Base-by-base conservation (phyloP, 2,113 vertebrate genomes). In the Grammomys dolichurus region DNA sequence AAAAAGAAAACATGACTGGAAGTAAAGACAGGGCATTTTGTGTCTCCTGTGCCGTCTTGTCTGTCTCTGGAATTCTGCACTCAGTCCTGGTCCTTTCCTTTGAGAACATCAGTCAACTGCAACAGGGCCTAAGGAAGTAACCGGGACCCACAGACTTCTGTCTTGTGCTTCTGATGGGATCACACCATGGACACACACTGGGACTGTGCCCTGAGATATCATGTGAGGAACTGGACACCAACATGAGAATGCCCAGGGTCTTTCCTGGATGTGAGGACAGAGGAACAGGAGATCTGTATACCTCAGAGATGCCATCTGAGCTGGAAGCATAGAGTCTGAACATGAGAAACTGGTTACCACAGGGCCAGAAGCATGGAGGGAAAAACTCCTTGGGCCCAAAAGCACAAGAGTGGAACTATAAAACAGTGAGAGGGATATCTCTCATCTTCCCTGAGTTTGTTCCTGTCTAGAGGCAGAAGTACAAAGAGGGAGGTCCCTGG, bases 121-220 rank as follows among this genome's bases (percentile, higher is more conserved):
- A 93, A 33, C 9, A 1, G 14, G 54, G 12, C 54, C 84, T 46
- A 24, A 63, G 75, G 84, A 91, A 67, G 20, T 24, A 69, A 22
- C 13, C 76, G 46, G 17, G n/a, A 31, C 0, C 20, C 72, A 80
- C 76, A 75, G 58, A 75, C n/a, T n/a, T 20, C 17, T 0, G 1
- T 11, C 58, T 58, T 3, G 12, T 1, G 11, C 8, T 60, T 40
- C n/a, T 13, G 26, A n/a, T 54, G 3, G 33, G 58, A 60, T 90
- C 73, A 54, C 0, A 48, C 16, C 1, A 3, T 5, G 43, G 51
- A 33, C 48, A 8, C 0, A 10, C 1, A 36, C 0, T 1, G 33
- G 63, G 43, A 82, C 43, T 82, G 28, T 22, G 46, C 20, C 33
- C 60, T 63, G 58, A 28, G 69, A 9, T 3, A 2, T 3, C 12